phyloP scores from a whole-genome alignment of 2,888 invertebrate species.

The Netelia inedita region DNA sequence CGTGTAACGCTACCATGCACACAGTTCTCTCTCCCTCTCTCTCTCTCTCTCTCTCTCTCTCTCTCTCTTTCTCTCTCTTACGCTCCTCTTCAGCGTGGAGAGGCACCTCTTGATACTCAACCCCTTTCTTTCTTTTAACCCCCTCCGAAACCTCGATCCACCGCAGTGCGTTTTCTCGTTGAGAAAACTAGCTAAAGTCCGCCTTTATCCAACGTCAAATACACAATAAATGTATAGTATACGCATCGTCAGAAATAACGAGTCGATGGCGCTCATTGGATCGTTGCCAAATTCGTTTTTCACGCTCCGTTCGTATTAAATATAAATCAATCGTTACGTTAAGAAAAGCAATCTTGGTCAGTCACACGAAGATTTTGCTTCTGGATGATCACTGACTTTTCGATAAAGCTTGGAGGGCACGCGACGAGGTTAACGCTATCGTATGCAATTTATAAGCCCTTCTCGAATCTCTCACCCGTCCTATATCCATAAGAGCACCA shows the following conservation, averaged over 20 bases:
- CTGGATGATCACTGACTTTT: slow-evolving; percentile 28
- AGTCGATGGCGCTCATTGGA: not conserved
- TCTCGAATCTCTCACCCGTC: slow-evolving; percentile 75
- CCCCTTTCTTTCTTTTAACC: slow-evolving; percentile 45
- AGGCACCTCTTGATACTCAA: slow-evolving; percentile 78
- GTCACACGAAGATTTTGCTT: slow-evolving; percentile 72
- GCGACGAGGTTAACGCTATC: slow-evolving; percentile 76
- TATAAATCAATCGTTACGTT: slow-evolving; percentile 78
- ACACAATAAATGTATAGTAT: not conserved
- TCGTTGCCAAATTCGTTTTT: not conserved
- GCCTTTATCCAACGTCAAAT: not conserved
- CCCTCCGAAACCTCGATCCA: slow-evolving; percentile 48
- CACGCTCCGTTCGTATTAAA: slow-evolving; percentile 70
- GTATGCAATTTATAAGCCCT: slow-evolving; percentile 83
- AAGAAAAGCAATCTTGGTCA: slow-evolving; percentile 78
- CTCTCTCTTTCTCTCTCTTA: slow-evolving; percentile 17
- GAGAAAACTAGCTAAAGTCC: slow-evolving; percentile 32
- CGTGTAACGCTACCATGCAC: slow-evolving; percentile 58
- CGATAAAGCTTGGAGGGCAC: slow-evolving; percentile 53
- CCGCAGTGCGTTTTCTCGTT: slow-evolving; percentile 48
- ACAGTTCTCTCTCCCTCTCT: slow-evolving; percentile 64
- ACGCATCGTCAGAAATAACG: not conserved
- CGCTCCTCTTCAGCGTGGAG: slow-evolving; percentile 69
- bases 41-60: slow-evolving; percentile 37
- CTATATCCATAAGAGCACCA: slow-evolving; percentile 67